Evolutionary conservation across 2,113 vertebrate species (phyloP).

Genomic region (Chitala chitala): DNA sequence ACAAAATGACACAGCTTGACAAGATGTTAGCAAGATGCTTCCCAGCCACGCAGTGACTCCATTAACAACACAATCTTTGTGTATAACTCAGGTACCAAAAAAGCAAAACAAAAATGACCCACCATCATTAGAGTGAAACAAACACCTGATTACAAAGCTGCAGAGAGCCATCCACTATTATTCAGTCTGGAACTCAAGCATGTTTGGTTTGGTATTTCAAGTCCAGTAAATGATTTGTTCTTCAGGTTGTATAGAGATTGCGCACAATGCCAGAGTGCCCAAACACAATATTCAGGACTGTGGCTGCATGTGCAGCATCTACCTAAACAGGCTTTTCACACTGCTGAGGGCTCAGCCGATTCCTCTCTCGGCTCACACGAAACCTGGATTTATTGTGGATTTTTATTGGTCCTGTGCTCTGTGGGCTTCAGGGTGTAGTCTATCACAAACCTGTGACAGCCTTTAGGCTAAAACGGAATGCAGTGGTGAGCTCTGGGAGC

Average conservation of each 20-base stretch:
- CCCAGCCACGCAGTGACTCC: background rate
- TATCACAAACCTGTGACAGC: background rate
- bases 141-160: background rate
- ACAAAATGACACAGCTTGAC: background rate
- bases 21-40: background rate
- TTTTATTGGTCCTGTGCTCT: background rate
- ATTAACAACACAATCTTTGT: background rate
- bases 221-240: background rate
- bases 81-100: background rate
- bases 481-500: background rate
- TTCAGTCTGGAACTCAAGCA: background rate
- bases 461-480: slow-evolving; percentile 13
- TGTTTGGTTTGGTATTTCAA: background rate
- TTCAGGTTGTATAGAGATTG: background rate
- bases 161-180: background rate
- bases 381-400: too few relatives aligned
- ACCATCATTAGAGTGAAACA: background rate
- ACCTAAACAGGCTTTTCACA: too few relatives aligned
- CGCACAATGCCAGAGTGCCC: too few relatives aligned
- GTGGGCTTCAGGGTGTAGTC: background rate
- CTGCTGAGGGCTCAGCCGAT: too few relatives aligned
- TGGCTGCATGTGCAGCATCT: too few relatives aligned
- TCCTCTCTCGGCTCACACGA: too few relatives aligned
- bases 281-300: too few relatives aligned
- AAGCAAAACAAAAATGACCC: background rate